Percentiles rank a stretch among this genome's conserved stretches.
Evolutionary conservation across 2,888 invertebrate species (phyloP).

Genomic region (Acrobasis suavella): DNA sequence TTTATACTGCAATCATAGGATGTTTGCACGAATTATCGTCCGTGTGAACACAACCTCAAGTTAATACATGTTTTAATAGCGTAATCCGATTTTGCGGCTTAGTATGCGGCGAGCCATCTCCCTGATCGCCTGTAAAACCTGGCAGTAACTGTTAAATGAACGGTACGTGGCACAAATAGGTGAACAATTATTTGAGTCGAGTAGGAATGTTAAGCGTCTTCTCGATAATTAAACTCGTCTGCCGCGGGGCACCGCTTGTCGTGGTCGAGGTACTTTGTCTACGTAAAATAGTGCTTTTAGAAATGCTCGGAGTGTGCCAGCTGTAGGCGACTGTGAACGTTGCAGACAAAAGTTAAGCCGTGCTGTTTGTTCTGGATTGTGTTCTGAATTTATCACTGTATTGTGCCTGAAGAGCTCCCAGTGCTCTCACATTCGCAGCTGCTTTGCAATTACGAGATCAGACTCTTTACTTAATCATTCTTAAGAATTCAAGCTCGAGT

Average conservation of each 20-base stretch:
- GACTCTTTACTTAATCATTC: conserved; percentile 32
- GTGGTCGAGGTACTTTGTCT: conserved; percentile 55
- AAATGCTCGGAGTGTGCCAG: conserved; percentile 47
- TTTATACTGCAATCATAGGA: conserved; percentile 59
- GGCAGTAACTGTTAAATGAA: conserved; percentile 41
- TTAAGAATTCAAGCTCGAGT: conserved; percentile 43
- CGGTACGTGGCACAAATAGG: conserved; percentile 47
- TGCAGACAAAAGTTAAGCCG: conserved; percentile 59
- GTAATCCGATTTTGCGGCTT: conserved; percentile 55
- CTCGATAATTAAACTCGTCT: conserved; percentile 55
- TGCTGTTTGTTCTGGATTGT: conserved; percentile 56
- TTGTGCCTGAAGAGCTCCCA: conserved; percentile 37
- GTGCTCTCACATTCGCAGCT: conserved; percentile 31
- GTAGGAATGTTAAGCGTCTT: conserved; percentile 54
- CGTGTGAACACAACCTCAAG: conserved; percentile 50
- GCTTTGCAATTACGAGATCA: conserved; percentile 28
- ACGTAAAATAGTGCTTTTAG: conserved; percentile 55
- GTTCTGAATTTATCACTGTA: conserved; percentile 49
- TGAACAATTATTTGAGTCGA: conserved; percentile 46
- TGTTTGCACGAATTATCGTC: conserved; percentile 68
- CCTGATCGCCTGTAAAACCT: conserved; percentile 34
- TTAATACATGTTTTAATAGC: conserved; percentile 58
- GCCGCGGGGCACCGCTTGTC: conserved; percentile 51
- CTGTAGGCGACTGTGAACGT: conserved; percentile 54
- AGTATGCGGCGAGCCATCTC: conserved; percentile 47